Evolutionary conservation across 1,140 invertebrate species (phyloP), one percentile per base, ranked within the genome.

Genomic region (Thaumetopoea pityocampa): DNA sequence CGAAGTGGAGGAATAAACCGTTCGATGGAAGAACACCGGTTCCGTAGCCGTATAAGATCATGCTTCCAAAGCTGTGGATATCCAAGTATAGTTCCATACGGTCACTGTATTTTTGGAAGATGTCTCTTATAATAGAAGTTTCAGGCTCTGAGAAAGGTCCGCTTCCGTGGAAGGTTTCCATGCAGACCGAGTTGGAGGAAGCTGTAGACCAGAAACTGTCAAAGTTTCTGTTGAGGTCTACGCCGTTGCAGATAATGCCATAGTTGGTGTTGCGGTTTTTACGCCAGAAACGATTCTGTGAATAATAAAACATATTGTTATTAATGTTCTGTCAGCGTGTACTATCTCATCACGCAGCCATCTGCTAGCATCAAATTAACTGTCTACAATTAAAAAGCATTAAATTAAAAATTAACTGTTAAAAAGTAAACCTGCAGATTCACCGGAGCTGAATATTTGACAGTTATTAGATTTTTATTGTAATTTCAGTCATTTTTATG

Each of bases 171-270:
- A 88, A 94, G 3, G 85, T 88, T 0, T 92, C 89, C n/a, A 65
- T 73, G 63, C 92, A 93, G 0, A 34, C 37, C 7, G 14, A 18
- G 26, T 64, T 82, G 37, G 90, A 92, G 3, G 92, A 91, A 0
- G 92, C 91, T 9, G 54, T 51, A 3, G 80, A 88, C 90, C 90
- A 92, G 19, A 87, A 68, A 52, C 83, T 85, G 12, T 87, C 89
- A 49, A 90, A 92, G 59, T 92, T 93, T 0, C 91, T 68, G 57
- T 92, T 92, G 0, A 87, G 61, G 56, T 93, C 91, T 0, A 87
- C 88, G 3, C 91, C 91, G 1, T 47, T 24, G 43, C 91, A 91
- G 3, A 53, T 1, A 16, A 51, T 9, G 2, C 37, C 48, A 0
- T 58, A 57, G 1, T 36, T 44, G 0, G 41, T 47, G 0, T 77